Evolutionary conservation across 1,140 invertebrate genomes (phyloP).

Genomic region (Anastatus disparis): DNA sequence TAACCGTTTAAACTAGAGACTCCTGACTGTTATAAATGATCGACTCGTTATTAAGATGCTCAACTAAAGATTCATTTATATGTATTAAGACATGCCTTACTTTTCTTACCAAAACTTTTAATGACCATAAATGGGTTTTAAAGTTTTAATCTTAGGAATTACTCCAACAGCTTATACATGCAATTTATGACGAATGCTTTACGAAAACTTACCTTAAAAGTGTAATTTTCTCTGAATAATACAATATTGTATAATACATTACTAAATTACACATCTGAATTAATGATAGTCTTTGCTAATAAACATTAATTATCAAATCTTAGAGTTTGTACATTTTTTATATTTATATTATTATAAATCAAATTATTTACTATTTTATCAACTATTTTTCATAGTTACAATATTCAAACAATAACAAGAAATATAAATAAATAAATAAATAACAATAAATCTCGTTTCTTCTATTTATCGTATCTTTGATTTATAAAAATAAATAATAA

Average conservation of each 20-base stretch:
- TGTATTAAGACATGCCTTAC: slow-evolving; percentile 40
- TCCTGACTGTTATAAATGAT: slow-evolving; percentile 45
- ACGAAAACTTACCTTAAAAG: slow-evolving; percentile 43
- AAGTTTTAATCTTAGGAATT: slow-evolving; percentile 46
- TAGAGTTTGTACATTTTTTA: no score
- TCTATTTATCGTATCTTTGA: no score
- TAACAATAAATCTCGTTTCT: no score
- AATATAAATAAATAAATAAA: no score
- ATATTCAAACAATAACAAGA: no score
- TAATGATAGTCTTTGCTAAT: no score
- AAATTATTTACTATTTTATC: no score
- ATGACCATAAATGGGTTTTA: slow-evolving; percentile 32
- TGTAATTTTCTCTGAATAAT: slow-evolving; percentile 40
- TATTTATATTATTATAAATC: no score
- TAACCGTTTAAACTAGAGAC: slow-evolving; percentile 35
- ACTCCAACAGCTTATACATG: slow-evolving; percentile 31
- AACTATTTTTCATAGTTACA: no score
- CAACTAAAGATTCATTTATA: slow-evolving; percentile 43
- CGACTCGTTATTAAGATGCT: slow-evolving; percentile 46
- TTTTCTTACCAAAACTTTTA: slow-evolving; percentile 45
- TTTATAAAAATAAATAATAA: no score
- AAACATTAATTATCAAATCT: no score
- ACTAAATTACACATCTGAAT: no score
- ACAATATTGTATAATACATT: not conserved
- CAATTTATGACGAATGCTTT: slow-evolving; percentile 41